These are phyloP conservation scores for Caloenas nicobarica DNA, from an alignment of 2,113 vertebrate species.

Conservation along the genomic window DNA sequence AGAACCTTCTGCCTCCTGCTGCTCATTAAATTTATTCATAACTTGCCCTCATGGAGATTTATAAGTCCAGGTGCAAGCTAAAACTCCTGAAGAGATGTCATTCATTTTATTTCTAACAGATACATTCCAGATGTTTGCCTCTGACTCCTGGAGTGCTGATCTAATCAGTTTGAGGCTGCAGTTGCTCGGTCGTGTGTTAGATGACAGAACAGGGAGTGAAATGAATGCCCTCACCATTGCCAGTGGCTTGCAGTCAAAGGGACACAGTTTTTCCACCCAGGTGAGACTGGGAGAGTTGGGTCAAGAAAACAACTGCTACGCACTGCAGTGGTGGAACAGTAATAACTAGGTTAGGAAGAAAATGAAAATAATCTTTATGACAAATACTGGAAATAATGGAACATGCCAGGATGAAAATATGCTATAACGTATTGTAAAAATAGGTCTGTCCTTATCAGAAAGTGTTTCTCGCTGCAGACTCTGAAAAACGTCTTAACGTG, in stretches of 20 bases:
- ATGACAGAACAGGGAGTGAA: neutral
- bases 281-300: neutral
- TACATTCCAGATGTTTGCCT: conserved; percentile 48
- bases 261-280: neutral
- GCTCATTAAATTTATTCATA: conserved; percentile 4
- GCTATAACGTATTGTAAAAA: neutral
- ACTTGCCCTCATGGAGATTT: neutral
- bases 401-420: neutral
- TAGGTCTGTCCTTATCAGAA: neutral
- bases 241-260: neutral
- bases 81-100: conserved; percentile 11
- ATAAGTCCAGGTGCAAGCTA: conserved; percentile 30
- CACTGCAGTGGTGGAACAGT: neutral
- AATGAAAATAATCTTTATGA: neutral
- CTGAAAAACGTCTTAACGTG: neutral
- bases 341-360: neutral
- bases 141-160: neutral
- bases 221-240: neutral
- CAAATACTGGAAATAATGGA: neutral
- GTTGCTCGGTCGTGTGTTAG: neutral
- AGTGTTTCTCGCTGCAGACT: neutral
- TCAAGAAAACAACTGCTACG: neutral
- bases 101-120: conserved; percentile 32
- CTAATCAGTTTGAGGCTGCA: neutral
- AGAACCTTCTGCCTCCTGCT: conserved; percentile 7